Percentiles rank a stretch among this genome's conserved stretches.
phyloP scores from a whole-genome alignment of 2,113 vertebrate genomes.

The Onychostruthus taczanowskii region DNA sequence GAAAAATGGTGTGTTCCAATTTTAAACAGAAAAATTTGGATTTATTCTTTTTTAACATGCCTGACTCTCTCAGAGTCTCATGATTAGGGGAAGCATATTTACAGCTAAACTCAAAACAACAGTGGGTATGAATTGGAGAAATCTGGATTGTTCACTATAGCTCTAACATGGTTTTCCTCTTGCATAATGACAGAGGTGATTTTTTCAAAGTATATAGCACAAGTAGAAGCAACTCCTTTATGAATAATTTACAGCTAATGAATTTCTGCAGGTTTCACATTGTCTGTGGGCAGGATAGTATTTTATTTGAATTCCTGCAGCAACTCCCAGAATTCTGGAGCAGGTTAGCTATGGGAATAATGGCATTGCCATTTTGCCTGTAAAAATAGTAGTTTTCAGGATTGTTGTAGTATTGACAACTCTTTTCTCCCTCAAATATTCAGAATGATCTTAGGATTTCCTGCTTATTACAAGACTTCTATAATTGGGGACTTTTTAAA shows the following conservation, averaged over 20 bases:
- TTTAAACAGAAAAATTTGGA: not conserved
- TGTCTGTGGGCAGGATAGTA: not conserved
- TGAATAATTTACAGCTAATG: not conserved
- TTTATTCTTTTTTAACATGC: not conserved
- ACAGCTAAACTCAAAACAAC: not conserved
- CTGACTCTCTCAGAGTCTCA: not conserved
- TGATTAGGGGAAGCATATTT: constrained; percentile 33
- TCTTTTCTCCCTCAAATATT: not conserved
- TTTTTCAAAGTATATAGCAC: not conserved
- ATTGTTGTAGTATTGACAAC: not conserved
- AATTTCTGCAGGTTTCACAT: not conserved
- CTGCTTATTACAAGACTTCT: not conserved
- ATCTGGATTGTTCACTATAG: not conserved
- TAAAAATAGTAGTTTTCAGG: not conserved
- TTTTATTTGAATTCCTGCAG: not conserved
- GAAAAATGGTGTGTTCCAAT: not conserved
- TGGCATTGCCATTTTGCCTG: not conserved
- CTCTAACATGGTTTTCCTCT: not conserved
- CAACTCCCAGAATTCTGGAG: not conserved
- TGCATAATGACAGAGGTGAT: not conserved
- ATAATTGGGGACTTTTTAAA: not conserved
- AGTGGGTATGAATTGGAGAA: not conserved
- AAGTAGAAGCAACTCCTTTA: not conserved
- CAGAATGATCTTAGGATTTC: not conserved
- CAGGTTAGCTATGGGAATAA: not conserved